Percentiles rank a stretch among this genome's conserved stretches.
phyloP scores from a whole-genome alignment of 2,797 vertebrate species.

The Somateria mollissima region DNA sequence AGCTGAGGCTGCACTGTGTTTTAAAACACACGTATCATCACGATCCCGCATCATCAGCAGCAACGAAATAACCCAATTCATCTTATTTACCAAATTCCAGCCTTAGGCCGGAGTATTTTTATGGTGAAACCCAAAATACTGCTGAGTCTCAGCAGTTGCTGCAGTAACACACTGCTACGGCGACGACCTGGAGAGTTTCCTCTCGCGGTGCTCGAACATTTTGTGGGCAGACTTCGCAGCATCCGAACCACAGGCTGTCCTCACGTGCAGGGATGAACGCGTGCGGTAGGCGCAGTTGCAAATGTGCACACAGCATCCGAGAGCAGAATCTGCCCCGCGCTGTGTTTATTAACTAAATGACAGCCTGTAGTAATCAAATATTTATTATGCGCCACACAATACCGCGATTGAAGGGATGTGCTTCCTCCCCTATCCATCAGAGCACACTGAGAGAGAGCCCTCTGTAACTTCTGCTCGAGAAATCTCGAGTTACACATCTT shows the following conservation, averaged over 20 bases:
- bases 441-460: conserved; percentile 29
- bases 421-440: conserved; percentile 17
- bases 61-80: not conserved
- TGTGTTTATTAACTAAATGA: not conserved
- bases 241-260: not conserved
- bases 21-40: not conserved
- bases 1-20: not conserved
- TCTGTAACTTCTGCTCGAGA: not conserved
- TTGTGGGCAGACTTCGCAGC: rapidly evolving
- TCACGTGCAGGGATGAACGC: rapidly evolving
- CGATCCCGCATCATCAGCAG: not conserved
- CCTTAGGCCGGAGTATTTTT: not conserved
- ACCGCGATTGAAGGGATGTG: not conserved
- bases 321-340: rapidly evolving
- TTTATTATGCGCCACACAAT: not conserved
- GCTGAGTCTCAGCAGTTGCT: not conserved
- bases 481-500: conserved; percentile 32
- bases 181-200: not conserved
- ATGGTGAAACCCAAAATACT: not conserved
- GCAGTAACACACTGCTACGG: not conserved
- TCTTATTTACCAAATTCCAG: not conserved
- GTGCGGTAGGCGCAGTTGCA: rapidly evolving
- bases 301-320: rapidly evolving
- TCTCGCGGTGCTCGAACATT: rapidly evolving
- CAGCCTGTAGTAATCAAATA: not conserved